Base-by-base conservation (phyloP, 2,888 invertebrate genomes). In the Saturnia japonica region DNA sequence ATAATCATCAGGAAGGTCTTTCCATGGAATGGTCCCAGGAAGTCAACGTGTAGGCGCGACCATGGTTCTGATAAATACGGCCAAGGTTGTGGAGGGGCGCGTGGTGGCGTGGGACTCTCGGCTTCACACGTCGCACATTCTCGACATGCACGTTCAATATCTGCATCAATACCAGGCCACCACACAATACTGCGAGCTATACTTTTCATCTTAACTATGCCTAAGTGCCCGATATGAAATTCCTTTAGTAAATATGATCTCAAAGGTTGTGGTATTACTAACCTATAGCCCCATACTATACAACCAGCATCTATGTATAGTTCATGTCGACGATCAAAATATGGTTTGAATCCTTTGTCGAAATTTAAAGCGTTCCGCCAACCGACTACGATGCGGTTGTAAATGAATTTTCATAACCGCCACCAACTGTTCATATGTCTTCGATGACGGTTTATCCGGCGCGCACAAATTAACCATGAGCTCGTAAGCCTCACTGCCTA, bases 151-250 rank as follows among this genome's bases (percentile, higher is more conserved):
- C 42, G 68, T 57, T 75, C 72, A 25, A 73, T 43, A n/a, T n/a
- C n/a, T n/a, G n/a, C n/a, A n/a, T n/a, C n/a, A n/a, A n/a, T n/a
- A n/a, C n/a, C n/a, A n/a, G 70, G 72, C 74, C 74, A 74, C 70
- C 74, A 72, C 43, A 76, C 77, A 25, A 75, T 74, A 47, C 74
- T 75, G 0, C 77, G 71, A 0, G 74, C 76, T 43, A 72, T 42
- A 4, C 70, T 67, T 45, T 75, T 75, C 0, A 73, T 72, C 43
- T 75, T 74, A 0, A 74, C 75, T 1, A 76, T 73, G 11, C 76
- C 75, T 73, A 75, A 73, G 67, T 75, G 75, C 0, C 68, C 68
- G 3, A 70, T 73, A 22, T 74, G 75, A 34, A 75, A 22, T 16
- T 73, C 51, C 9, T 47, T 25, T 19, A 75, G 11, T 16, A 76